Percentiles rank a stretch among this genome's conserved stretches.
Conservation (phyloP, 2,888 invertebrate species). For the Allygus modestus region DNA sequence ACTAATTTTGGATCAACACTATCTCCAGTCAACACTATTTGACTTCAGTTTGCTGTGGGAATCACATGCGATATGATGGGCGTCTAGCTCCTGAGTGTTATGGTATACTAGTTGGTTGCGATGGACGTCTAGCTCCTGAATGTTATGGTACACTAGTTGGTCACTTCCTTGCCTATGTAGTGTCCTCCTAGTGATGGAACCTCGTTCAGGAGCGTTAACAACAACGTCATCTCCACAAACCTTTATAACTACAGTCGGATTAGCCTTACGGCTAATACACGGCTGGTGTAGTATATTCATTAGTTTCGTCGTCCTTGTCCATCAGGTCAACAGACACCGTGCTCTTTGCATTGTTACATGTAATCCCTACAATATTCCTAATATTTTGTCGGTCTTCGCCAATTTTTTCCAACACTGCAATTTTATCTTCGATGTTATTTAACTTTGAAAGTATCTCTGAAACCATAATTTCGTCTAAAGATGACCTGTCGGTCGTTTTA, state of each 20-base stretch:
- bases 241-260: background rate
- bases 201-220: background rate
- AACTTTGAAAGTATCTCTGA: slow-evolving; percentile 3
- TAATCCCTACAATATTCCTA: background rate
- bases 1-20: too few species aligned
- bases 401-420: background rate
- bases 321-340: background rate
- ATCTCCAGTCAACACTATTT: too few species aligned
- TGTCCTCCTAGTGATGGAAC: background rate
- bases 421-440: background rate
- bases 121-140: too few species aligned
- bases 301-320: too few species aligned
- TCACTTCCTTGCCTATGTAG: background rate
- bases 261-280: too few species aligned
- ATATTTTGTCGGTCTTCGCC: background rate
- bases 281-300: too few species aligned
- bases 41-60: background rate
- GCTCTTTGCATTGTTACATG: background rate
- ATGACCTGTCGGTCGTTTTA: background rate
- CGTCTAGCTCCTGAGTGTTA: too few species aligned
- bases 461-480: background rate
- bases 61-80: background rate
- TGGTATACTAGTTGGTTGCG: too few species aligned
- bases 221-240: background rate
- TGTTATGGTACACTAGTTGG: too few species aligned